Percentiles rank a stretch among this genome's conserved stretches.
Conservation (phyloP, 2,888 invertebrate species). For the Crioceris asparagi region DNA sequence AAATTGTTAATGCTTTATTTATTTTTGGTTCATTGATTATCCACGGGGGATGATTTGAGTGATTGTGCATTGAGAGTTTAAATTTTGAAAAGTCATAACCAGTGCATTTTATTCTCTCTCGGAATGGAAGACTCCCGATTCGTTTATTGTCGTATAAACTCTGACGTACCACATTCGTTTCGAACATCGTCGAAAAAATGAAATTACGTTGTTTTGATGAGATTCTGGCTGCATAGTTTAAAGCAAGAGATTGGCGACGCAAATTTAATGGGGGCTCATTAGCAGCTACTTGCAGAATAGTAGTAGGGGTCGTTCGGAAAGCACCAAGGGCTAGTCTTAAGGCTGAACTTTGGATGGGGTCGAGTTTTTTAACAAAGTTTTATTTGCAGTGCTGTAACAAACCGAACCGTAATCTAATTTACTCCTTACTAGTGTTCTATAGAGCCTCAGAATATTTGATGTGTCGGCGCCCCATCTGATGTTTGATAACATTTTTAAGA, state of each 20-base stretch:
- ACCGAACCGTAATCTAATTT: slow-evolving; percentile 4
- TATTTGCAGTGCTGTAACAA: slow-evolving; percentile 4
- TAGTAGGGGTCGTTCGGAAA: slow-evolving; percentile 2
- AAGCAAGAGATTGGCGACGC: not conserved
- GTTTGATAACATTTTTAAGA: slow-evolving; percentile 2
- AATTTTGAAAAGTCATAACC: not conserved
- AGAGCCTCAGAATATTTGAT: slow-evolving; percentile 1
- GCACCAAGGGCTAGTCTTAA: slow-evolving; percentile 4
- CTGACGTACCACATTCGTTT: too few species aligned
- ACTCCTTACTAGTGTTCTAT: not conserved
- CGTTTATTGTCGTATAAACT: not conserved
- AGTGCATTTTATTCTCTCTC: not conserved
- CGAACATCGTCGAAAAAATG: too few species aligned
- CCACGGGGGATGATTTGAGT: not conserved
- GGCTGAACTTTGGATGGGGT: slow-evolving; percentile 3
- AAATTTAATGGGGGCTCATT: slow-evolving; percentile 4
- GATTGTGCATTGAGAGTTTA: not conserved
- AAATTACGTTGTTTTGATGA: slow-evolving; percentile 1
- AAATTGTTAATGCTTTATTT: not conserved
- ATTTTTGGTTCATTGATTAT: not conserved
- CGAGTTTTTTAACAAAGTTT: slow-evolving; percentile 4
- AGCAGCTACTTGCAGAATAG: slow-evolving; percentile 1
- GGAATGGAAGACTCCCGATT: not conserved
- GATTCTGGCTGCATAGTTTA: slow-evolving; percentile 3
- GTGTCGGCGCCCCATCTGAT: slow-evolving; percentile 4